These are phyloP conservation scores for Scelioninae gen. 2 DNA, from an alignment of 2,888 invertebrate genomes.

Conservation along the genomic window DNA sequence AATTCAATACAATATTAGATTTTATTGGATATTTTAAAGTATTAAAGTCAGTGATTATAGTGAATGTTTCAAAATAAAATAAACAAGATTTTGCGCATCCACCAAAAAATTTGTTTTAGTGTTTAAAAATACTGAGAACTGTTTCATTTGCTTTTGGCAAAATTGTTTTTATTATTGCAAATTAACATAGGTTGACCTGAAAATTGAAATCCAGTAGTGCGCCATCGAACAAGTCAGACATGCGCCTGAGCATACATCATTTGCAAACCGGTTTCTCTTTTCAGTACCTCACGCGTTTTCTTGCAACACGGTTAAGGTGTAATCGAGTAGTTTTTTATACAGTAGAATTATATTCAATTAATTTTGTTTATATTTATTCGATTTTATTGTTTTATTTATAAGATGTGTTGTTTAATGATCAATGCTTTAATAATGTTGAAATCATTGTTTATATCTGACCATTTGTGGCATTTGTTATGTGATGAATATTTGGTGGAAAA, in stretches of 20 bases:
- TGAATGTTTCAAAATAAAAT: too few species aligned
- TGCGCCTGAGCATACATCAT: conserved; percentile 63
- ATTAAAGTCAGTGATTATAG: too few species aligned
- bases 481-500: conserved; percentile 18
- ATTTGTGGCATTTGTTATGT: neutral
- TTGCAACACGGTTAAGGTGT: conserved; percentile 62
- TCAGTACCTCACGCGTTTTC: conserved; percentile 68
- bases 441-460: too few species aligned
- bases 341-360: too few species aligned
- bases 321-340: too few species aligned
- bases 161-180: conserved; percentile 57
- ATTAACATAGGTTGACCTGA: conserved; percentile 58
- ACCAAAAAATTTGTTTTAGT: too few species aligned
- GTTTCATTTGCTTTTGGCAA: neutral
- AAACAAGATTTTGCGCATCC: too few species aligned
- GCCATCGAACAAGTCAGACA: conserved; percentile 66
- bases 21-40: too few species aligned
- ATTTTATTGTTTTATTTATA: too few species aligned
- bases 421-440: too few species aligned
- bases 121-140: too few species aligned
- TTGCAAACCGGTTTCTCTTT: conserved; percentile 58
- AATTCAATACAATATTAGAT: too few species aligned
- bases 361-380: neutral
- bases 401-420: neutral
- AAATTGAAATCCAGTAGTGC: conserved; percentile 64